Evolutionary conservation across 30 jellyfish, hydroid and myxozoan genomes (phyloP).

Genomic region (Pelagia noctiluca): DNA sequence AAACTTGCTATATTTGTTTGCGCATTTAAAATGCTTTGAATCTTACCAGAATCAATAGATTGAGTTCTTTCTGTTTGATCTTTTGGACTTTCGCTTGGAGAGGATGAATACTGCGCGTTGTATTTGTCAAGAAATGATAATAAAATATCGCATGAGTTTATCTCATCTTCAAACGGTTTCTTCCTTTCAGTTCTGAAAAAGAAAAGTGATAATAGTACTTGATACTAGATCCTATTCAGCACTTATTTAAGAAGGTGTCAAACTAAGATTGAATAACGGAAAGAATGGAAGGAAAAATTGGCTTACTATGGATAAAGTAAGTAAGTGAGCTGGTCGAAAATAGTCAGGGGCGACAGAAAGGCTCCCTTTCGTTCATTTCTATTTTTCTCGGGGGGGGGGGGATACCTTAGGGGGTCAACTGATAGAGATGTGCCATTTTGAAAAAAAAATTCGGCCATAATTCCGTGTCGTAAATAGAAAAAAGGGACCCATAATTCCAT

Average conservation of each 20-base stretch:
- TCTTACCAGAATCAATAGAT: background rate
- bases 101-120: slow-evolving; percentile 14
- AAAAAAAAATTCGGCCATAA: too few relatives aligned
- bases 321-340: background rate
- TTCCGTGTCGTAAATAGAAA: too few relatives aligned
- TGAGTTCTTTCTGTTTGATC: slow-evolving; percentile 1
- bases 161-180: slow-evolving; percentile 49
- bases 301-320: background rate
- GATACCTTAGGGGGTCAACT: too few relatives aligned
- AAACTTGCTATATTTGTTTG: too few relatives aligned
- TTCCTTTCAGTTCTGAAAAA: slow-evolving; percentile 38
- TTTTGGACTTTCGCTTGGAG: background rate
- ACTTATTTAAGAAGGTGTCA: too few relatives aligned
- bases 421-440: too few relatives aligned
- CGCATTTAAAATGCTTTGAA: too few relatives aligned
- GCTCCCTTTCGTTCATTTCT: too few relatives aligned
- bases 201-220: background rate
- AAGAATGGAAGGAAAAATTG: background rate
- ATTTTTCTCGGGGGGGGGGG: too few relatives aligned
- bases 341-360: too few relatives aligned
- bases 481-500: too few relatives aligned
- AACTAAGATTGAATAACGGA: background rate
- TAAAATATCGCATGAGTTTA: slow-evolving; percentile 30
- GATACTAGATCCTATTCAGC: too few relatives aligned
- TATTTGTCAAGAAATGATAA: slow-evolving; percentile 32